Conservation (phyloP, 1,140 invertebrate genomes). For the Pachypsylla venusta region DNA sequence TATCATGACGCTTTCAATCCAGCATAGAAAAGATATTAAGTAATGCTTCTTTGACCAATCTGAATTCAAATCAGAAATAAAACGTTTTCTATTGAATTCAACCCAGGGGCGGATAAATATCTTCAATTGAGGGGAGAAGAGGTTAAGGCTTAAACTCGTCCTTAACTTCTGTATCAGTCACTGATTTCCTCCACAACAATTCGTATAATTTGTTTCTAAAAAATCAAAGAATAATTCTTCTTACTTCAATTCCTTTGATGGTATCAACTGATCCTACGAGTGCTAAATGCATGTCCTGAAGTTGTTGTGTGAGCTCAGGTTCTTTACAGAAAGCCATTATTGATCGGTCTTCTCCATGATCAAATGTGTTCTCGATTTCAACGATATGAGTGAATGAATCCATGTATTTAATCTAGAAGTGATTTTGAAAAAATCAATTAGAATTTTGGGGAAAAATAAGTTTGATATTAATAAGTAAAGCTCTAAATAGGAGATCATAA, state of each 20-base stretch:
- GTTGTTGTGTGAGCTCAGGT: conserved; percentile 38
- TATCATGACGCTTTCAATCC: too few species aligned
- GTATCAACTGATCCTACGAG: conserved; percentile 48
- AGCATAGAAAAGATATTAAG: too few species aligned
- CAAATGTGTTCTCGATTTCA: conserved; percentile 45
- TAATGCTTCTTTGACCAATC: too few species aligned
- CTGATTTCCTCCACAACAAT: too few species aligned
- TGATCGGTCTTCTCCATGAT: conserved; percentile 41
- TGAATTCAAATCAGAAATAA: background rate
- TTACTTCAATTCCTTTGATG: conserved; percentile 55
- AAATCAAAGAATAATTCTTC: background rate
- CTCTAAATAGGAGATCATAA: conserved; percentile 1
- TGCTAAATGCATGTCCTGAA: conserved; percentile 47
- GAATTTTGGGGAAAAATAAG: too few species aligned
- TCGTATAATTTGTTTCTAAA: background rate
- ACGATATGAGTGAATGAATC: conserved; percentile 44
- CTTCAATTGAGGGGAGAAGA: background rate
- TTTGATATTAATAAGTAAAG: too few species aligned
- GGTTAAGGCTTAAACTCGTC: background rate
- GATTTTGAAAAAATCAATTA: too few species aligned
- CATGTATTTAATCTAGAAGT: conserved; percentile 43
- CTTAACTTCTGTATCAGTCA: background rate
- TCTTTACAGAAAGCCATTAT: conserved; percentile 55
- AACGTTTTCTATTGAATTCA: background rate
- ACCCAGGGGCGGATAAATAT: background rate